Percentiles rank a stretch among this genome's conserved stretches.
Evolutionary conservation across 23 tunicate genomes (phyloP).

Genomic region (Oikopleura dioica): DNA sequence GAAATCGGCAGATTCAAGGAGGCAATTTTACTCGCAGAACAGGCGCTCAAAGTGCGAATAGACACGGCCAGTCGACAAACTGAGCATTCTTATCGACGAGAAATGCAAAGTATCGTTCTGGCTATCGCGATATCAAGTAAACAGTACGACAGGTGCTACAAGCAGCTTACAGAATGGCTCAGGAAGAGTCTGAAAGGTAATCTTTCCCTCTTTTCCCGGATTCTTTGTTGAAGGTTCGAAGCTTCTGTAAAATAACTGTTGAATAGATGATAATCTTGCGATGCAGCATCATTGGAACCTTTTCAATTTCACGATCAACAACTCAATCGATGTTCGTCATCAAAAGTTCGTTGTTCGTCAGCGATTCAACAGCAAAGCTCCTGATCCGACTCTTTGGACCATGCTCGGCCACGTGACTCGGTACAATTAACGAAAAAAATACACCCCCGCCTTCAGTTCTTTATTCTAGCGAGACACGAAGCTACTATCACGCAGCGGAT

Average conservation of each 20-base stretch:
- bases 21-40: not conserved
- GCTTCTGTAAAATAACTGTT: not conserved
- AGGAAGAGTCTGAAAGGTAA: not conserved
- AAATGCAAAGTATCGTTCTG: slow-evolving; percentile 2
- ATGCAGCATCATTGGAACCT: not conserved
- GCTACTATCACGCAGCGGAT: not conserved
- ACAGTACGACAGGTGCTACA: not conserved
- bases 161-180: not conserved
- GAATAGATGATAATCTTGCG: not conserved
- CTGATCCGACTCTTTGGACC: not conserved
- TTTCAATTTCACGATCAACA: not conserved
- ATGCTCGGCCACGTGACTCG: slow-evolving; percentile 1
- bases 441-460: no score
- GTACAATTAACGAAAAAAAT: no score
- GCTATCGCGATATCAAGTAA: not conserved
- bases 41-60: slow-evolving; percentile 8
- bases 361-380: not conserved
- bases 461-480: not conserved
- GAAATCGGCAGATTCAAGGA: not conserved
- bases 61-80: not conserved
- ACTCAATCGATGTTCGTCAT: not conserved
- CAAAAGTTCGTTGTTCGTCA: not conserved
- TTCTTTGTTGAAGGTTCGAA: not conserved
- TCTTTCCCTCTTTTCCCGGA: not conserved
- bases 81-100: not conserved